Evolutionary conservation across 1,140 invertebrate genomes (phyloP), one percentile per base, ranked within the genome.

Genomic region (Panagrolaimus sp.): DNA sequence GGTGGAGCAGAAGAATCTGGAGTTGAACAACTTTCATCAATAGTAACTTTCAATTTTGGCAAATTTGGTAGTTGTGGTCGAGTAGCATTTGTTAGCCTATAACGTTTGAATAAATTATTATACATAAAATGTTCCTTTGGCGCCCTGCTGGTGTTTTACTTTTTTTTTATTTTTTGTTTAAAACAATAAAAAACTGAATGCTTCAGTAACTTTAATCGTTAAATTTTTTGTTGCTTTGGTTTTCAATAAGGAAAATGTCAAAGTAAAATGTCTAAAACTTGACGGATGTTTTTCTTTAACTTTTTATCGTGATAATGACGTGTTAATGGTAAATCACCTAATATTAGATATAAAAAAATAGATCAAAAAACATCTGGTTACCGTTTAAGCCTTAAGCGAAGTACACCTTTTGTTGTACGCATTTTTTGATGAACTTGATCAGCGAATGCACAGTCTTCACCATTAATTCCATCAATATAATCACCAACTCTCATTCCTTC

Each of bases 1-100:
- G 51, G 51, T 11, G 51, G 51, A 9, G 51, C 51, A 57, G 51
- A 57, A 25, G 51, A 57, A 11, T 57, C 51, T 57, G 51, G 51
- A n/a, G 51, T 57, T 9, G 51, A 57, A 27, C 20, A 20, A 57
- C 20, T 57, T 57, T 57, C 51, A 57, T 57, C 20, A 57, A 57
- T 27, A 20, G 20, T 57, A 16, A 27, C 51, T 13, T 57, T 57
- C 20, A 25, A 57, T 57, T 48, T 57, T 57, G 51, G 27, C 20
- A 11, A 27, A 57, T 20, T 57, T 57, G 51, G 27, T 20, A 38
- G 31, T 38, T 38, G 31, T 38, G 31, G 31, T 38, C 31, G 31
- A 38, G 31, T 38, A 4, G 31, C 31, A 38, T 38, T 38, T 38
- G 31, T 38, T 4, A 38, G 31, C 2, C 31, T 38, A 38, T 38